These are phyloP conservation scores for Fragum whitleyi DNA, from an alignment of 2,888 invertebrate genomes.

Conservation along the genomic window DNA sequence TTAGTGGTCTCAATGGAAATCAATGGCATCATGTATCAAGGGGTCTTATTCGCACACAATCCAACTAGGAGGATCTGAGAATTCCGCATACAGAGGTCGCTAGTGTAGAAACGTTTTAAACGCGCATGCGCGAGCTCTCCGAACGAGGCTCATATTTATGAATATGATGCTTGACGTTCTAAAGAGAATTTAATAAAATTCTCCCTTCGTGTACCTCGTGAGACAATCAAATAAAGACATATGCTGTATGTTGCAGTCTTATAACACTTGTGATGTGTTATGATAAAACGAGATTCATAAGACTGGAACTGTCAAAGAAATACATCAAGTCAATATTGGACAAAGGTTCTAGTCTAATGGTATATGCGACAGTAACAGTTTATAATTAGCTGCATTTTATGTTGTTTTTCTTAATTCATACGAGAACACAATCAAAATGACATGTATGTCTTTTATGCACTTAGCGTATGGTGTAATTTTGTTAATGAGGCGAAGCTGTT, in stretches of 20 bases:
- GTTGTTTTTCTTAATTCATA: background rate
- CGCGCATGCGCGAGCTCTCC: constrained; percentile 22
- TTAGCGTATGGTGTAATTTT: no score
- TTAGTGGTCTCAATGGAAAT: constrained; percentile 97
- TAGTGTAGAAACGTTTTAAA: constrained; percentile 17
- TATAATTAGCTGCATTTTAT: background rate
- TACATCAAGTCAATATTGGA: background rate
- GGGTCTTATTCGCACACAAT: constrained; percentile 91
- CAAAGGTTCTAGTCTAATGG: background rate
- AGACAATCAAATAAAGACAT: background rate
- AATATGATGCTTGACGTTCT: background rate
- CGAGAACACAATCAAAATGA: background rate
- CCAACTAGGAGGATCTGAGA: constrained; percentile 70
- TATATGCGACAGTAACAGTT: background rate
- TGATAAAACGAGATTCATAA: background rate
- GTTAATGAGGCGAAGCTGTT: no score
- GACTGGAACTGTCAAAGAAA: background rate
- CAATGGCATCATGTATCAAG: constrained; percentile 97
- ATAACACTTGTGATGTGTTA: background rate
- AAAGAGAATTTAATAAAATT: background rate
- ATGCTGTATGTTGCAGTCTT: background rate
- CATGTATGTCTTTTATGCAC: background rate
- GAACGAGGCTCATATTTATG: constrained; percentile 4
- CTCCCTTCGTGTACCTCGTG: background rate
- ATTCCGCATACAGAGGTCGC: background rate